Evolutionary conservation across 2,797 vertebrate species (phyloP), one percentile per base, ranked within the genome.

Genomic region (Pachyuromys duprasi): DNA sequence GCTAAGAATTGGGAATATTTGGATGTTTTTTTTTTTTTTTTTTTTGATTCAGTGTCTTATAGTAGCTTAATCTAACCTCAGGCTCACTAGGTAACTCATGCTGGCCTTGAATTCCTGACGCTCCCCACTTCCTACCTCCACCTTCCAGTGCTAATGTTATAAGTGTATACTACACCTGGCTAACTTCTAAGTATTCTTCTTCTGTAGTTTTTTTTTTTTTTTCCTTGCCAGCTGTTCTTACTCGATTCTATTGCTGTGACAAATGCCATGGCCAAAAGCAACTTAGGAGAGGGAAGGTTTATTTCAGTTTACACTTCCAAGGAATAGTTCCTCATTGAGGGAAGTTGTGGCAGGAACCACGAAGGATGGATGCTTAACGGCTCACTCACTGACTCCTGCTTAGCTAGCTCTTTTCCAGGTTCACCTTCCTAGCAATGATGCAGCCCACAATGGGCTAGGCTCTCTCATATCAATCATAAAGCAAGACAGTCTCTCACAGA

Each of bases 171-270:
- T 49, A 67, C 28, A 84, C 60, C 62, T 67, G 82, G 28, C 28
- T 67, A 67, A 84, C 28, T 83, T 45, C 49, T 45, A 86, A 42
- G 42, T 82, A 55, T 87, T 91, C 62, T 90, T 83, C 91, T 72
- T 39, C 7, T 84, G 20, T 94, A 81, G 22, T 62, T 92, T 94
- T 95, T 90, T 88, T 45, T 91, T 67, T 91, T 60, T 18, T n/a
- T 78, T 45, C n/a, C 39, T 90, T 88, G 72, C 31, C n/a, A 45
- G n/a, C 22, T 55, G 20, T 84, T 82, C 15, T 33, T 65, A 49
- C 11, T 84, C 49, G 42, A 67, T 67, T 84, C 31, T 67, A 11
- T 49, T 67, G 63, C 62, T 84, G 63, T n/a, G 28, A 45, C 39
- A 65, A 83, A 83, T 83, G 28, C 42, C 62, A 63, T 83, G 60